Percentiles rank a stretch among this genome's conserved stretches.
phyloP scores from a whole-genome alignment of 2,888 invertebrate species.

The Petrophora chlorosata region DNA sequence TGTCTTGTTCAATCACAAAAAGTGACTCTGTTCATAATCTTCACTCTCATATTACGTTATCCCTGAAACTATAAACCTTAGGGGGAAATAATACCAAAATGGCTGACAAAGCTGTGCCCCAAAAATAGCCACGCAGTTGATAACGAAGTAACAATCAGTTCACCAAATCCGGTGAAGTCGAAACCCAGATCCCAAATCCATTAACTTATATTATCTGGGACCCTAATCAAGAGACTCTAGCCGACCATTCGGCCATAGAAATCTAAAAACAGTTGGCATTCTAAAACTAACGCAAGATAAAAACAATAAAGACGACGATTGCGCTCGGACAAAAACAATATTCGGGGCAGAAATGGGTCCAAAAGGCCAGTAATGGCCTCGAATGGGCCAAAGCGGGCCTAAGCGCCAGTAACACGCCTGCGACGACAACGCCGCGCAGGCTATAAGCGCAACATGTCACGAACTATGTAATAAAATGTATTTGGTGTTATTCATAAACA shows the following conservation, averaged over 20 bases:
- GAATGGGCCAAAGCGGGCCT: conserved; percentile 36
- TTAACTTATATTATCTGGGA: conserved; percentile 11
- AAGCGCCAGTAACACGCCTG: conserved; percentile 43
- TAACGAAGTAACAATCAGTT: conserved; percentile 10
- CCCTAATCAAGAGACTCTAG: conserved; percentile 18
- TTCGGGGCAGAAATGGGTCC: conserved; percentile 43
- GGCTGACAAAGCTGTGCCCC: no score
- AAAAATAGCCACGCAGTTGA: no score
- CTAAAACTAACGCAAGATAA: conserved; percentile 43
- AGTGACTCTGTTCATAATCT: no score
- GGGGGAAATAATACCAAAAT: no score
- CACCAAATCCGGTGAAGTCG: conserved; percentile 9
- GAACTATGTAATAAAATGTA: conserved; percentile 49
- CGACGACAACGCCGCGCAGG: conserved; percentile 35
- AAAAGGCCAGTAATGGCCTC: conserved; percentile 42
- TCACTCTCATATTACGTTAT: no score
- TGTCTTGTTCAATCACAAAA: no score
- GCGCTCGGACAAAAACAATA: conserved; percentile 49
- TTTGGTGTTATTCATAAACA: conserved; percentile 23
- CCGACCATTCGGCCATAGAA: conserved; percentile 6
- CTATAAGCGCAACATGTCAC: conserved; percentile 56
- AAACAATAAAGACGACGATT: conserved; percentile 45
- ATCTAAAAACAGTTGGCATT: conserved; percentile 26
- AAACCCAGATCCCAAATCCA: conserved; percentile 26
- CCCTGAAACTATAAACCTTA: no score